Evolutionary conservation across 2,888 invertebrate species (phyloP), one percentile per base, ranked within the genome.

Genomic region (Sphaerophoria taeniata): DNA sequence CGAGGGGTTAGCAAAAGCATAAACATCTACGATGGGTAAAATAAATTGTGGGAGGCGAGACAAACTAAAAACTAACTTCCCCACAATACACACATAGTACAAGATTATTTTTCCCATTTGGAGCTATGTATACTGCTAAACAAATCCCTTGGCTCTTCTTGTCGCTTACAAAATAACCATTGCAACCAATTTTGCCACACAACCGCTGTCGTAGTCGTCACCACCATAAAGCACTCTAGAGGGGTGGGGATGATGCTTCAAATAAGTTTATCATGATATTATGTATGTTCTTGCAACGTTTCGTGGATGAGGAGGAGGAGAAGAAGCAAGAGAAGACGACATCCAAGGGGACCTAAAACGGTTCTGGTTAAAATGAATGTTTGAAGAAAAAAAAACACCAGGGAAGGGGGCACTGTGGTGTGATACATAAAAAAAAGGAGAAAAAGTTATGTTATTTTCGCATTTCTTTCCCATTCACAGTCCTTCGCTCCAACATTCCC

Each of bases 261-360:
- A 85, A 85, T 81, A 85, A 85, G 85, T 85, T 85, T 85, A 85
- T 81, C 85, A 85, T 85, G 85, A 85, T 85, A 85, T 85, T 85
- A 81, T 85, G 75, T 81, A 73, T 85, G 75, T 85, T 76, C 63
- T 70, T 49, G 31, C 49, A 56, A 63, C 47, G 43, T 55, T 39
- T 53, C 14, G 39, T 7, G 11, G 11, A 24, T 24, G 55, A 45
- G 34, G 9, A 33, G 11, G 47, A 51, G 33, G 45, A 51, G 4
- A 31, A 2, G 45, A 61, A 2, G 53, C 14, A 47, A 9, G 34
- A 14, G 47, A 16, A 49, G 31, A 12, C 33, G 58, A 39, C 12
- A 4, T 34, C 6, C 16, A 39, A 16, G 49, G 53, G 56, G 24
- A 56, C 16, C 60, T 75, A 51, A 85, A 85, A 76, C 61, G 72